Conservation (phyloP, 2,113 vertebrate species). For the Osmerus mordax region DNA sequence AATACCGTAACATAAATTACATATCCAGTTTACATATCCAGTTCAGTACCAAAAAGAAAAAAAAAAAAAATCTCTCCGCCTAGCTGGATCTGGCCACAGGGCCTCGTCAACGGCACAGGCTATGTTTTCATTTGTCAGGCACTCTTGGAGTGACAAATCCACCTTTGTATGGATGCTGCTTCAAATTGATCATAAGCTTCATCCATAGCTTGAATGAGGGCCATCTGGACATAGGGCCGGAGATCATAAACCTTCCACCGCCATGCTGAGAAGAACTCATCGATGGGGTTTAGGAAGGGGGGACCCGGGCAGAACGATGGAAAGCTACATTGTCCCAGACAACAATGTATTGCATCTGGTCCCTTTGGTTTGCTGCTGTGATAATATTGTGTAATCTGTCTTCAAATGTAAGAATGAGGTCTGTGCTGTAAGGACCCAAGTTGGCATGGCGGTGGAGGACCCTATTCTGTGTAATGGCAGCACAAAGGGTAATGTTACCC, state of each 20-base stretch:
- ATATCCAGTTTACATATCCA: slow-evolving; percentile 1
- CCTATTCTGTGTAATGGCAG: slow-evolving; percentile 1
- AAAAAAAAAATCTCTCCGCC: background rate
- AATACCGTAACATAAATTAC: too few relatives aligned
- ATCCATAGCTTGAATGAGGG: too few relatives aligned
- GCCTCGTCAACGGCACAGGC: background rate
- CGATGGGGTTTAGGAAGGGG: background rate
- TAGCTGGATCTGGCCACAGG: background rate
- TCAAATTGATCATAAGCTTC: too few relatives aligned
- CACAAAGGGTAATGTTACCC: background rate
- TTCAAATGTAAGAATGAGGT: too few relatives aligned
- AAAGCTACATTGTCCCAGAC: background rate
- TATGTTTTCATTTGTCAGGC: background rate
- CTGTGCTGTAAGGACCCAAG: too few relatives aligned
- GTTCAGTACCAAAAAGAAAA: background rate
- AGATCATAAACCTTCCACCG: too few relatives aligned
- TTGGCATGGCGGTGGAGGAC: too few relatives aligned
- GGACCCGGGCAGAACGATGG: background rate
- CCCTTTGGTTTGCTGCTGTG: too few relatives aligned
- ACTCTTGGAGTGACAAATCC: background rate
- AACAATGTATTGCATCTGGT: too few relatives aligned
- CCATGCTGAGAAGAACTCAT: background rate
- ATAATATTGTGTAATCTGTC: too few relatives aligned
- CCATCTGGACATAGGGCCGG: too few relatives aligned
- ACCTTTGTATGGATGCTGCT: too few relatives aligned